Conservation (phyloP, 2,797 vertebrate genomes). For the Microcaecilia unicolor region DNA sequence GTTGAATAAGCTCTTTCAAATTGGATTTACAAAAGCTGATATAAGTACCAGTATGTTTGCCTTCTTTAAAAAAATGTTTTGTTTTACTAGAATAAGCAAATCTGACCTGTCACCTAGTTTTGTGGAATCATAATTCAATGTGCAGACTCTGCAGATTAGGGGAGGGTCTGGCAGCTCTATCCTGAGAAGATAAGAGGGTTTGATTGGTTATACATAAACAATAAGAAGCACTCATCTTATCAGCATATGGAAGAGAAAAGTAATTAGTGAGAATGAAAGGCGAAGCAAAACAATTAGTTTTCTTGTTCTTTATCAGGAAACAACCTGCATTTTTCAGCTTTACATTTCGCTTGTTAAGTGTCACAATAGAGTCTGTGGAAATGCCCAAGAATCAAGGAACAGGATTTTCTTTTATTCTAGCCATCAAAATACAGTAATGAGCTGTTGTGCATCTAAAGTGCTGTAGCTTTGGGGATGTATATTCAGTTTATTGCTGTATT, state of each 20-base stretch:
- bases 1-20: too few species aligned
- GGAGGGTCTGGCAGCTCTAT: background rate
- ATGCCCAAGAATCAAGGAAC: conserved; percentile 3
- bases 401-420: conserved; percentile 17
- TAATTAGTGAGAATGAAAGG: conserved; percentile 27
- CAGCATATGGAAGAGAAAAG: conserved; percentile 30
- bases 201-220: conserved; percentile 5
- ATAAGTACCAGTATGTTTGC: background rate
- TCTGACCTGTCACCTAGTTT: background rate
- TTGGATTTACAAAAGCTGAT: background rate
- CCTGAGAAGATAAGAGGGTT: conserved; percentile 14
- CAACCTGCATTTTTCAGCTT: conserved; percentile 4
- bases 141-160: background rate
- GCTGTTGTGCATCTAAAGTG: conserved; percentile 21
- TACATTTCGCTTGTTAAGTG: conserved; percentile 12
- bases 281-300: conserved; percentile 18
- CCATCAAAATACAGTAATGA: conserved; percentile 35
- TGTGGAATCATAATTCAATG: too few species aligned
- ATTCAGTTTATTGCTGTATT: conserved; percentile 29
- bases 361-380: conserved; percentile 1
- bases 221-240: conserved; percentile 13
- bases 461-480: too few species aligned
- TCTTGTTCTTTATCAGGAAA: conserved; percentile 16
- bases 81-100: background rate
- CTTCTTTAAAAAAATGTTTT: background rate